Evolutionary conservation across 2,888 invertebrate species (phyloP), one percentile per base, ranked within the genome.

Genomic region (Leptinotarsa peninsularis): DNA sequence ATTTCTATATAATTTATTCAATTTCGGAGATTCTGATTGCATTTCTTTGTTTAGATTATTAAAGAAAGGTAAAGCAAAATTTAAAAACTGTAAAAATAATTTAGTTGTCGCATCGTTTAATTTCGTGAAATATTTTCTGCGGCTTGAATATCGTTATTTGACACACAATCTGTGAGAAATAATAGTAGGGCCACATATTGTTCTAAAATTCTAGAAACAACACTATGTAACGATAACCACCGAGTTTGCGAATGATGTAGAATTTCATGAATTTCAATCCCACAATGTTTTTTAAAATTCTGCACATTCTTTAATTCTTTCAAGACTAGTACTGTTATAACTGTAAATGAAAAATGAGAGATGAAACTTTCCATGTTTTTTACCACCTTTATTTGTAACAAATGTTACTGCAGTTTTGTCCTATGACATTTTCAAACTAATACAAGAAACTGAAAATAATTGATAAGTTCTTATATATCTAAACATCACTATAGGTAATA

Each of bases 231-330:
- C 7, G 66, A 66, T 3, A 66, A 52, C 66, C 66, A 72, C 1
- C 67, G 54, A 58, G 56, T 72, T 43, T 72, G 67, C n/a, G 18
- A 67, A 14, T 49, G 27, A 58, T 67, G 72, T 63, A 79, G 72
- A 15, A 80, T 74, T 78, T 80, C 78, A 73, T 78, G 77, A 23
- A 76, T 60, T 74, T 80, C 76, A 56, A 78, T 52, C n/a, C 71
- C 21, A 58, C 70, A 72, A 76, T 23, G 81, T 74, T 18, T 60
- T 49, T 72, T 79, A 78, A 75, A 82, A 50, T 17, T 50, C 15
- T 50, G 3, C 17, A 15, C 0, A 50, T 50, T 50, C 15, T 50
- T 14, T 4, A 15, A 4, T 50, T 4, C 15, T 50, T 15, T 50
- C 15, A 15, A 15, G 50, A 50, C 14, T 50, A 15, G 50, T 15